Evolutionary conservation across 2,113 vertebrate genomes (phyloP).

Genomic region (Corapipo altera): DNA sequence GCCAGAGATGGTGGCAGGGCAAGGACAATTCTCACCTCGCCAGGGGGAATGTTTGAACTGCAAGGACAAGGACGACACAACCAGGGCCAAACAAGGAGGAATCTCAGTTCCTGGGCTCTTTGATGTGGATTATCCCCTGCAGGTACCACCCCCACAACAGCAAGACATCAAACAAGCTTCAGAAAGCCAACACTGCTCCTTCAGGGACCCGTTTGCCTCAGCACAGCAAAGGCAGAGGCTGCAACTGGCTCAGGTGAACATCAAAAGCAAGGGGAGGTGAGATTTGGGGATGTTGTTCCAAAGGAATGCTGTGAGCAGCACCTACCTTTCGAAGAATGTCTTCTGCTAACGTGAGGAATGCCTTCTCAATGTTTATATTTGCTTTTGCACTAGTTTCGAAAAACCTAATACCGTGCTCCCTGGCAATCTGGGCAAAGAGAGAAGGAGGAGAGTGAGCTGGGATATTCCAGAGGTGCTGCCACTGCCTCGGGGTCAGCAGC

Average conservation of each 20-base stretch:
- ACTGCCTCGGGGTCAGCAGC: fast-evolving
- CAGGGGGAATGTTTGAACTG: fast-evolving
- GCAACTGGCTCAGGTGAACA: background rate
- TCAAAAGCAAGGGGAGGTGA: fast-evolving
- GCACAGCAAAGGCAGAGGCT: background rate
- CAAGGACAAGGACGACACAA: fast-evolving
- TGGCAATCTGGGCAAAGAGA: constrained; percentile 84
- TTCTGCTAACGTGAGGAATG: constrained; percentile 99
- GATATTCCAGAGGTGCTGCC: fast-evolving
- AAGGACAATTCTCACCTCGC: background rate
- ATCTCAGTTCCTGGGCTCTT: background rate
- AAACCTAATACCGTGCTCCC: constrained; percentile 98
- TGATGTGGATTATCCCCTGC: fast-evolving
- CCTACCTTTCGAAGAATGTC: constrained; percentile 98
- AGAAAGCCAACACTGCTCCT: background rate
- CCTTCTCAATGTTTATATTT: constrained; percentile 99
- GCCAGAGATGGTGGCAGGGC: background rate
- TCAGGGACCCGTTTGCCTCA: fast-evolving
- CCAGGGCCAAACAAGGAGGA: background rate
- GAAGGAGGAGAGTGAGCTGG: background rate
- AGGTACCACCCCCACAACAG: background rate
- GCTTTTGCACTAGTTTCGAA: constrained; percentile 99
- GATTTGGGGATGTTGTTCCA: fast-evolving
- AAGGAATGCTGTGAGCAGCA: background rate
- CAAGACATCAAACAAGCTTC: background rate